Base-by-base conservation (phyloP, 1,140 invertebrate genomes). In the Drosophila ficusphila region DNA sequence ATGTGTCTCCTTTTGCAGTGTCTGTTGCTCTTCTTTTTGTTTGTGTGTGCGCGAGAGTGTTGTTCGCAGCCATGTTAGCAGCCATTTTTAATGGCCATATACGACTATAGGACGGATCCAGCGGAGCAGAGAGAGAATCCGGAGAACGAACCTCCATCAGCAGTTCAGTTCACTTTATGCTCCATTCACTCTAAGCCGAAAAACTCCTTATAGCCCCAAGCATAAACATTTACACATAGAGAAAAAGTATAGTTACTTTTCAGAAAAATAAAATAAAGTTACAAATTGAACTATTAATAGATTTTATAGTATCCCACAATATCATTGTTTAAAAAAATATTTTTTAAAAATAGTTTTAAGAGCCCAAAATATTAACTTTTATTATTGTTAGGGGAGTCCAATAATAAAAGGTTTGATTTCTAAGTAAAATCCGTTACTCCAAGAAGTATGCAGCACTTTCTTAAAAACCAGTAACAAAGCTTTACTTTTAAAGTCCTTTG, bases 51-150 rank as follows among this genome's bases (percentile, higher is more conserved):
- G 60, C 34, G 31, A 18, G 36, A 34, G 47, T 53, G 42, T 49
- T 82, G 81, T 86, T 86, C 69, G 68, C 73, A 86, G 77, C 60
- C 82, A 88, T 88, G 81, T 86, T 88, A 88, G 76, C 73, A 88
- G 82, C 81, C 81, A 86, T 86, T 86, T 86, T 86, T 86, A 86
- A 88, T 86, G 71, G 81, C 60, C 47, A 61, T 61, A 49, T 60
- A 71, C 52, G 67, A 60, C 36, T 52, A 58, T 60, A 58, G 33
- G 67, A 56, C 42, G 62, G 44, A 27, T 49, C 46, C 62, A 33
- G 7, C 51, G 14, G 14, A 31, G 23, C 25, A 23, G 34, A 60
- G 27, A 34, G 11, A 56, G 21, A 60, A 34, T 46, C 42, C 42
- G 21, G 34, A 34, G 56, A 34, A 29, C 39, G 60, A 60, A 18